phyloP scores from a whole-genome alignment of 2,797 vertebrate genomes.

The Anguilla anguilla region DNA sequence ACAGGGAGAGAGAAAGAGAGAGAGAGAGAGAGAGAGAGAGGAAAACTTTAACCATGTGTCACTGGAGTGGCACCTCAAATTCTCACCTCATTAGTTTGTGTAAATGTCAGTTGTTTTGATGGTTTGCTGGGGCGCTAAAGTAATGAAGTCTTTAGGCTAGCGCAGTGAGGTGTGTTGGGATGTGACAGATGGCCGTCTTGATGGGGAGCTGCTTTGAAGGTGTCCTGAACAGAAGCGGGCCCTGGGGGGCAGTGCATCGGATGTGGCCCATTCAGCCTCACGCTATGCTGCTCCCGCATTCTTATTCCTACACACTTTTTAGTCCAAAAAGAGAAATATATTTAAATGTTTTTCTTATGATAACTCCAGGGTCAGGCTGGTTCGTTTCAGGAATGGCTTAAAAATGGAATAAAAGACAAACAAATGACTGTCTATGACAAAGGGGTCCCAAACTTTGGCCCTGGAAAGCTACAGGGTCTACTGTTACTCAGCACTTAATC shows the following conservation, averaged over 20 bases:
- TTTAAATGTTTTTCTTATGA: neutral
- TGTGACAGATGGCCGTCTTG: neutral
- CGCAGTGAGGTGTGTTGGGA: neutral
- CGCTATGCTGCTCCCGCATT: neutral
- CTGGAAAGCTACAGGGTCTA: neutral
- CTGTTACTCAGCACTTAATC: neutral
- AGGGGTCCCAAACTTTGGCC: neutral
- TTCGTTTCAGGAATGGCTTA: neutral
- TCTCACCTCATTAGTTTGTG: neutral
- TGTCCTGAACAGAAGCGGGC: neutral
- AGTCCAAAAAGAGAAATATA: neutral
- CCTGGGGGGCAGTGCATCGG: neutral
- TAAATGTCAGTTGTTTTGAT: neutral
- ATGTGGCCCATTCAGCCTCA: neutral
- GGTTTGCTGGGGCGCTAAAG: neutral
- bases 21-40: neutral
- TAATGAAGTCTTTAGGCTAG: neutral
- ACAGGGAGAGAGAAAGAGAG: no score
- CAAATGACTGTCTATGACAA: neutral
- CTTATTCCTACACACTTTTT: neutral
- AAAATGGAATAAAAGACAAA: neutral
- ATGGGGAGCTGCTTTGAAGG: neutral
- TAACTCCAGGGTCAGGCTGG: neutral
- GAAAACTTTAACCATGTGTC: neutral
- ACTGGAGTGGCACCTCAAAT: neutral